Evolutionary conservation across 2,888 invertebrate species (phyloP), one percentile per base, ranked within the genome.

Genomic region (Cryptocephalus moraei): DNA sequence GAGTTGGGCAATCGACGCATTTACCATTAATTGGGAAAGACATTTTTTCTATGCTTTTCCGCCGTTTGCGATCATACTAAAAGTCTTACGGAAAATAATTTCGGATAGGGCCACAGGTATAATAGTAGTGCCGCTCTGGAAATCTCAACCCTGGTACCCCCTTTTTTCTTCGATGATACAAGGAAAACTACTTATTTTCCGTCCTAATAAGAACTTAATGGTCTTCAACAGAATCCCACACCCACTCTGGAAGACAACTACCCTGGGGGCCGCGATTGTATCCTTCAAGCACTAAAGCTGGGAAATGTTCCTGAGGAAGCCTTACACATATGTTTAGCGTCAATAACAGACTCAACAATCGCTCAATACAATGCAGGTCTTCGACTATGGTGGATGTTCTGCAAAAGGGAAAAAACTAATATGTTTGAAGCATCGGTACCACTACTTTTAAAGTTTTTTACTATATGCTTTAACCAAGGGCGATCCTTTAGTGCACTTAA

Each of bases 51-150:
- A 49, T 39, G 46, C 51, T 8, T 51, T 49, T 39, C 47, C 49
- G 6, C 51, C 61, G 1, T 62, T 62, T 46, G 49, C 55, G 1
- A 32, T 59, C 3, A 52, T 63, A 13, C 44, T 58, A 31, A 60
- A 48, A 50, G 46, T 50, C 2, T 31, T 66, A 9, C 47, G 52
- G 43, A 64, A 65, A 49, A 62, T 65, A 36, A 49, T 49, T 8
- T 32, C 42, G 1, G 61, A 66, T 33, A 54, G 50, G 41, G 58
- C 63, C 6, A 43, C 40, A 14, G 61, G 60, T 2, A 57, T 41
- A n/a, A 31, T 41, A 12, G 41, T 9, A 6, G 41, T 41, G n/a
- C 41, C 41, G 4, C 22, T 41, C 13, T 4, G 41, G 12, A n/a
- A n/a, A n/a, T n/a, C n/a, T n/a, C n/a, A n/a, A n/a, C n/a, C n/a